Conservation (phyloP, 1,140 invertebrate genomes). For the Samia ricini region DNA sequence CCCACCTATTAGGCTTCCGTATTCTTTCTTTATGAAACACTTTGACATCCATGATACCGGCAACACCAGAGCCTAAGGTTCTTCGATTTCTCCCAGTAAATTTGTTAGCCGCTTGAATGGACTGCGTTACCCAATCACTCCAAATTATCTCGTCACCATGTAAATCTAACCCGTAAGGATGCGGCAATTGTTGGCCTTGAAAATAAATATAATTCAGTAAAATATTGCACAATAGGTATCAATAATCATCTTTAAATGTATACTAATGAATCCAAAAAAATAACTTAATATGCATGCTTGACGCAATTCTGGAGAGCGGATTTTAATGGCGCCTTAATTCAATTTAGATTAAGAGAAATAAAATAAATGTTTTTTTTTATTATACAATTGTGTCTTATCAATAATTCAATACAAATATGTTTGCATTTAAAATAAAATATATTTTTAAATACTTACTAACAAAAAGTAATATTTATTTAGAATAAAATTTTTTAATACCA, state of each 20-base stretch:
- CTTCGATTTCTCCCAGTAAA: conserved; percentile 82
- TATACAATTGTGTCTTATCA: too few species aligned
- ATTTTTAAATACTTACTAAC: too few species aligned
- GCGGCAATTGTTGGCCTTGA: conserved; percentile 79
- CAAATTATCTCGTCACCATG: conserved; percentile 92
- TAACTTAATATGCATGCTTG: too few species aligned
- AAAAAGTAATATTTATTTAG: conserved; percentile 5
- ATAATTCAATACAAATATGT: too few species aligned
- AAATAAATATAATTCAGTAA: conserved; percentile 24
- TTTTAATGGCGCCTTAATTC: too few species aligned
- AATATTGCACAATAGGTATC: too few species aligned
- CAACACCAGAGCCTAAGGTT: conserved; percentile 82
- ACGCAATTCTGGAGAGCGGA: too few species aligned
- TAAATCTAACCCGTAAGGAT: conserved; percentile 92
- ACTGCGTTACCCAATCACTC: conserved; percentile 90
- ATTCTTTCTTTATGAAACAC: conserved; percentile 86
- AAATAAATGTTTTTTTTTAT: too few species aligned
- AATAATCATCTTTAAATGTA: too few species aligned
- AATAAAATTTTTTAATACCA: not conserved
- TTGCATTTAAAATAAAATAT: too few species aligned
- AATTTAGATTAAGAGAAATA: too few species aligned
- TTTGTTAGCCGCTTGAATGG: conserved; percentile 88
- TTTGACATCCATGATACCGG: conserved; percentile 89
- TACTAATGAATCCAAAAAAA: too few species aligned
- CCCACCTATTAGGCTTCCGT: conserved; percentile 61